These are phyloP conservation scores for Calyptomena viridis DNA, from an alignment of 2,113 vertebrate species.

Conservation along the genomic window DNA sequence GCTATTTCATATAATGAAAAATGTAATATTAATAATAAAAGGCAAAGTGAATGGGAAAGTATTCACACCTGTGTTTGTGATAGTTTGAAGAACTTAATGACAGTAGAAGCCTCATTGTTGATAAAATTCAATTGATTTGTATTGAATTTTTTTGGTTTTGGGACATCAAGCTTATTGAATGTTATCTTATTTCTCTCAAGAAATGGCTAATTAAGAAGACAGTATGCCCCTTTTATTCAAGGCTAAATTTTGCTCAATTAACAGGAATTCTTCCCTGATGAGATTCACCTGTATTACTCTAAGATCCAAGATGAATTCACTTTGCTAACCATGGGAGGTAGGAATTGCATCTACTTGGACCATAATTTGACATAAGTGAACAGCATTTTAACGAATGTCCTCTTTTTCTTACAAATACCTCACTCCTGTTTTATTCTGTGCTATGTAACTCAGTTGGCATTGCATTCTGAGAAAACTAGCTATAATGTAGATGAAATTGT, in stretches of 20 bases:
- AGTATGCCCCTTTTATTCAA: neutral
- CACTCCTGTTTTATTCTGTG: neutral
- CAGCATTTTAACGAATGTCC: neutral
- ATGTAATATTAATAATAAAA: neutral
- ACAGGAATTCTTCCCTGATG: neutral
- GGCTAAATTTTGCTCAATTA: neutral
- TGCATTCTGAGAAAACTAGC: neutral
- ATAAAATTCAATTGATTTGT: neutral
- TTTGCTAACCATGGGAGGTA: neutral
- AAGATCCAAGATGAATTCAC: neutral
- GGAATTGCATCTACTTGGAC: neutral
- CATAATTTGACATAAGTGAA: neutral
- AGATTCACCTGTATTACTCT: neutral
- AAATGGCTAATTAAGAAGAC: constrained; percentile 22
- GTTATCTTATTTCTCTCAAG: neutral
- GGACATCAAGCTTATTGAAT: neutral
- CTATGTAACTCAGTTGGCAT: neutral
- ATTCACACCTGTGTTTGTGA: constrained; percentile 3
- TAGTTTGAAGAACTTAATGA: neutral
- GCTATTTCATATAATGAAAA: neutral
- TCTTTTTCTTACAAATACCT: neutral
- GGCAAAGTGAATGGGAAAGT: neutral
- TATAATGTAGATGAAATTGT: neutral
- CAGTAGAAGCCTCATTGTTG: neutral
- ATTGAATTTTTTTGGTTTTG: neutral